Conservation (phyloP, 2,888 invertebrate species). For the Thalpophila matura region DNA sequence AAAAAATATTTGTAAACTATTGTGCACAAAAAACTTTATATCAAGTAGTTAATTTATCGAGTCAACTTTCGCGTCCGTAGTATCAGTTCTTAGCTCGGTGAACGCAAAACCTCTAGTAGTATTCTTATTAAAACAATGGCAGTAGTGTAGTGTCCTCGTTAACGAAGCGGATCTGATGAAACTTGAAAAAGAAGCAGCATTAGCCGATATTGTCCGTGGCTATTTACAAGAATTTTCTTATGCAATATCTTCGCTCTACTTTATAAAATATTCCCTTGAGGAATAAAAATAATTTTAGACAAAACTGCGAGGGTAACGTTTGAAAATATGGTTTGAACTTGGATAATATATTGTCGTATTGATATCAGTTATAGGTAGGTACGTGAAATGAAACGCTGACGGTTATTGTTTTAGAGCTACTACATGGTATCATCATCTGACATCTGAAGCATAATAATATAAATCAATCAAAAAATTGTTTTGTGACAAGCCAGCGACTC, state of each 20-base stretch:
- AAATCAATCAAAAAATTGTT: too few relatives aligned
- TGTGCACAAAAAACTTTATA: background rate
- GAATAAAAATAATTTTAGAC: background rate
- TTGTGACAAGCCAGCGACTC: too few relatives aligned
- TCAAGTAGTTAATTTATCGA: constrained; percentile 12
- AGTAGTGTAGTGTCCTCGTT: constrained; percentile 33
- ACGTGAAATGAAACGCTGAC: too few relatives aligned
- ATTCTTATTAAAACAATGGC: constrained; percentile 49
- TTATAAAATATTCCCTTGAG: constrained; percentile 11
- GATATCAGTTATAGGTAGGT: too few relatives aligned
- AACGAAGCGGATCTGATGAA: constrained; percentile 42
- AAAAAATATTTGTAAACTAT: background rate
- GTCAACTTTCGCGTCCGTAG: constrained; percentile 10
- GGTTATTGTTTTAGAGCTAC: too few relatives aligned
- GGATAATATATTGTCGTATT: too few relatives aligned
- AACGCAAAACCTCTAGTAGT: constrained; percentile 32
- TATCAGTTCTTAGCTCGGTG: constrained; percentile 30
- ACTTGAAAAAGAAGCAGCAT: constrained; percentile 46
- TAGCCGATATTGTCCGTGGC: constrained; percentile 45
- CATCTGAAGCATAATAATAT: too few relatives aligned
- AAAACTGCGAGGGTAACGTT: background rate
- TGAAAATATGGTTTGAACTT: background rate
- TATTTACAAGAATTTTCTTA: constrained; percentile 20
- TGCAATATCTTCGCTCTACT: constrained; percentile 27
- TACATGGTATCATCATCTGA: too few relatives aligned